phyloP scores from a whole-genome alignment of 2,113 vertebrate species.

The Paradisaea rubra region DNA sequence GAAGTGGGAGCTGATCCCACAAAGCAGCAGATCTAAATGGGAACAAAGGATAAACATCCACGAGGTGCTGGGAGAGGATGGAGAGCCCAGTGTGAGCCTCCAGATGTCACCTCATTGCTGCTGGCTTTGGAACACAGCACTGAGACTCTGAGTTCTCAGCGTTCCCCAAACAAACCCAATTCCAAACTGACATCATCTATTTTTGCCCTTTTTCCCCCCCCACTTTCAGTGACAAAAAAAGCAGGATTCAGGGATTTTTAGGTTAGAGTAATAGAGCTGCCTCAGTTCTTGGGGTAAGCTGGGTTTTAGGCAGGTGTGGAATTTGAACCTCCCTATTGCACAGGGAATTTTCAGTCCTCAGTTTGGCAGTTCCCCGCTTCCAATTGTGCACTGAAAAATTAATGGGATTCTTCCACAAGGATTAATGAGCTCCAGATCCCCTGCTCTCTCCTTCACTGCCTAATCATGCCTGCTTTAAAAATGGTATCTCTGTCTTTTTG shows the following conservation, averaged over 20 bases:
- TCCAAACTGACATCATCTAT: background rate
- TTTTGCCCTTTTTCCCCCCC: background rate
- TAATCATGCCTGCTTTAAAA: background rate
- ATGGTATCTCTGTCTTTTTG: background rate
- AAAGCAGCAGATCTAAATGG: background rate
- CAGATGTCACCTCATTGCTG: background rate
- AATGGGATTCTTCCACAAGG: background rate
- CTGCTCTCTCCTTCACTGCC: background rate
- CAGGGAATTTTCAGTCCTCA: background rate
- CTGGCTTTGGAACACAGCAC: background rate
- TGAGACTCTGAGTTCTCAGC: background rate
- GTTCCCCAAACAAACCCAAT: background rate
- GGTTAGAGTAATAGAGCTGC: background rate
- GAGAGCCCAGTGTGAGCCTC: background rate
- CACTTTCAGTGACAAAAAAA: background rate
- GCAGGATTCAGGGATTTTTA: background rate
- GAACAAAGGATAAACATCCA: background rate
- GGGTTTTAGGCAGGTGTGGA: background rate
- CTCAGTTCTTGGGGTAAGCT: background rate
- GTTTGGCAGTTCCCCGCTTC: background rate
- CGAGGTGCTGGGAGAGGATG: background rate
- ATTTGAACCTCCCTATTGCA: background rate
- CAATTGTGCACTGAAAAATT: constrained; percentile 8
- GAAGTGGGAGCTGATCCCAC: background rate
- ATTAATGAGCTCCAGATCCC: background rate